Percentiles rank a stretch among this genome's conserved stretches.
Evolutionary conservation across 2,113 vertebrate genomes (phyloP).

Genomic region (Narcine bancroftii): DNA sequence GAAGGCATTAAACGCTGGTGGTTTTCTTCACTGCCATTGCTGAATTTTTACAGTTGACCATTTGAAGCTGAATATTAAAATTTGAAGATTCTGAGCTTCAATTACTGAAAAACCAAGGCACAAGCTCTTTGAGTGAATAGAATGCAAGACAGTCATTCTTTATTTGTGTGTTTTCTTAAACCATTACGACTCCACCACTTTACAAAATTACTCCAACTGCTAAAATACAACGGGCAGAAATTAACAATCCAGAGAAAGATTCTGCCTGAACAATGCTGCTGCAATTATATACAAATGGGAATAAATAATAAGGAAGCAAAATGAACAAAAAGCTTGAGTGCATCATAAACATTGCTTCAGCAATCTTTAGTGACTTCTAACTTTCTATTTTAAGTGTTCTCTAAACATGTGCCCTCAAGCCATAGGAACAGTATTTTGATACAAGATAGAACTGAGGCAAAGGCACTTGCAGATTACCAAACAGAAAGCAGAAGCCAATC

Average conservation of each 20-base stretch:
- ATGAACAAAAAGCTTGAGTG: not conserved
- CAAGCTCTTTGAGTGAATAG: not conserved
- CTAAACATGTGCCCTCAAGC: not conserved
- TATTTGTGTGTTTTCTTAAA: not conserved
- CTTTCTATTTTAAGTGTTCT: not conserved
- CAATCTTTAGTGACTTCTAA: not conserved
- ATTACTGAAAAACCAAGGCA: not conserved
- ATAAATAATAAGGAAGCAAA: not conserved
- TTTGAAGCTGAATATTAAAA: not conserved
- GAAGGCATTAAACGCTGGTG: not conserved
- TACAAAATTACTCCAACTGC: not conserved
- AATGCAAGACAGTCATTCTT: not conserved
- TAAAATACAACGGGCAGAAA: not conserved
- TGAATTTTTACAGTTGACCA: not conserved
- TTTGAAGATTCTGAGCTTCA: constrained; percentile 17
- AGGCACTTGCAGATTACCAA: not conserved
- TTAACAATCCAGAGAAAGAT: not conserved
- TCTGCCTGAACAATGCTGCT: not conserved
- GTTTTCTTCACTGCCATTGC: not conserved
- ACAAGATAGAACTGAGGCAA: not conserved
- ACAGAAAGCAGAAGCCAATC: not conserved
- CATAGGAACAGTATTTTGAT: too few relatives aligned
- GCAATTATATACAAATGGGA: not conserved
- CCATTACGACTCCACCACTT: not conserved
- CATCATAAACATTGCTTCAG: not conserved